Conservation (phyloP, 2,888 invertebrate genomes). For the Andrena chrysosceles region DNA sequence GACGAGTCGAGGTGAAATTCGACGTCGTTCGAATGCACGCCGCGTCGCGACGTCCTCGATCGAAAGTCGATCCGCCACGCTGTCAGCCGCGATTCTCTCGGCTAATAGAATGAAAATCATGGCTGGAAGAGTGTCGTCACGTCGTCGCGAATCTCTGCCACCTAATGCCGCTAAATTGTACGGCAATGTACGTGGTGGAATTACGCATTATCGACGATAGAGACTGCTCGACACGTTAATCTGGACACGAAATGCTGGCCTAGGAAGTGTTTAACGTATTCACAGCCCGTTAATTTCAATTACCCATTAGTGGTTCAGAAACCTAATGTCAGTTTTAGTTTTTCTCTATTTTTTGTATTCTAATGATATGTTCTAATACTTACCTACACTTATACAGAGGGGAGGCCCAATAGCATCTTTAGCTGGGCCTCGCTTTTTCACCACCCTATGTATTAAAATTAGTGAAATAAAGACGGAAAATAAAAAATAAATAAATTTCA, state of each 20-base stretch:
- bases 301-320: too few species aligned
- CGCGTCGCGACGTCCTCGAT: conserved; percentile 32
- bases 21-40: conserved; percentile 36
- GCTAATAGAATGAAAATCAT: conserved; percentile 48
- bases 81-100: conserved; percentile 11
- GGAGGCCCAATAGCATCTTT: too few species aligned
- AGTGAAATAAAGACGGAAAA: too few species aligned
- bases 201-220: conserved; percentile 24
- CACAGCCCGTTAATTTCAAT: too few species aligned
- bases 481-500: too few species aligned
- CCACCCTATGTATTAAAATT: too few species aligned
- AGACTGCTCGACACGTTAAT: conserved; percentile 21
- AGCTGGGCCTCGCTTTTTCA: too few species aligned
- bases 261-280: not conserved
- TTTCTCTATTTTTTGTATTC: too few species aligned
- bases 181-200: conserved; percentile 1
- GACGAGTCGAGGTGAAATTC: conserved; percentile 27
- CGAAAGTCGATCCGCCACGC: conserved; percentile 42
- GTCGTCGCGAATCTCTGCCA: conserved; percentile 32
- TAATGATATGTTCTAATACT: too few species aligned
- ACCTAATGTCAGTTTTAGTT: too few species aligned
- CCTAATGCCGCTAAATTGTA: conserved; percentile 21
- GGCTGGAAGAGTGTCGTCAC: conserved; percentile 30
- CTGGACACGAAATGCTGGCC: conserved; percentile 19
- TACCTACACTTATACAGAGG: too few species aligned